Base-by-base conservation (phyloP, 2,797 vertebrate genomes). In the Dermochelys coriacea region DNA sequence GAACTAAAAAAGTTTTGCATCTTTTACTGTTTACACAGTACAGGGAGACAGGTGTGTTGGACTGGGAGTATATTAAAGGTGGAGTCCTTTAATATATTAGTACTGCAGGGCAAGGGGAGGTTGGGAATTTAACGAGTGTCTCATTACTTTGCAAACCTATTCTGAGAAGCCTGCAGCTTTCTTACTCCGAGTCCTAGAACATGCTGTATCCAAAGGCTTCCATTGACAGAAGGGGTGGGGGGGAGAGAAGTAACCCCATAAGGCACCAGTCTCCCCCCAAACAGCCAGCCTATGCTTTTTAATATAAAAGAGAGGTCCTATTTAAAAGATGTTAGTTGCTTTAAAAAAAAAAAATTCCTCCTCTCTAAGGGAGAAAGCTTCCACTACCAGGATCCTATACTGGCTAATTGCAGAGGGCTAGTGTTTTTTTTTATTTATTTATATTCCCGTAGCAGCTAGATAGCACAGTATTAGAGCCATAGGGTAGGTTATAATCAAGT, bases 141-240 rank as follows among this genome's bases (percentile, higher is more conserved):
- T 23, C n/a, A 2, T 71, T 71, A 71, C n/a, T 71, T 23, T 71
- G 19, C n/a, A 41, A 11, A 71, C n/a, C 37, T 41, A 41, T 71
- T 71, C n/a, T 71, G 64, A 71, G 25, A 31, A 77, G 71, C 0
- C 45, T 64, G 29, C 34, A 52, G 88, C n/a, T 84, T 41, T 82
- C 55, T 59, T 3, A 37, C 52, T 77, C 49, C 2, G 49, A 49
- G 47, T 47, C 54, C 18, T 61, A 61, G 16, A 37, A 86, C 50
- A 61, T 59, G n/a, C 12, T 5, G 16, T 37, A 1, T 21, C 29
- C 41, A 8, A 27, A 5, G 11, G 0, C 0, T 9, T 85, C 23
- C 2, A 1, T 3, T 49, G 57, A 1, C 45, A 55, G 31, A 71
- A 71, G 5, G n/a, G 64, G n/a, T 5, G 6, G 3, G 25, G 54